Percentiles rank a stretch among this genome's conserved stretches.
Conservation (phyloP, 1,140 invertebrate species). For the Meloidogyne chitwoodi region DNA sequence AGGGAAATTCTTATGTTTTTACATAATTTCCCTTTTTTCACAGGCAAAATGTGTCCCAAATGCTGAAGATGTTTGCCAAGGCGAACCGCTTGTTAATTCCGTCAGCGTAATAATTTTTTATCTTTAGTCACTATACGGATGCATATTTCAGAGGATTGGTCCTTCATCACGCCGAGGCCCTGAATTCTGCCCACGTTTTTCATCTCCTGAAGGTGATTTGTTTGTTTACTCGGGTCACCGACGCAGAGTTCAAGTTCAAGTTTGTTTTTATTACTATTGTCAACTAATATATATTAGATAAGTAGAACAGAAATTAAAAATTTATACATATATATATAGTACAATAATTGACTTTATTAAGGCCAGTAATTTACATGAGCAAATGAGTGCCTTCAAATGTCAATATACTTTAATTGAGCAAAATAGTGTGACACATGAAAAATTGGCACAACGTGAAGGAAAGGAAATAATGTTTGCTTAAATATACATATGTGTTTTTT, state of each 20-base stretch:
- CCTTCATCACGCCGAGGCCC: constrained; percentile 48
- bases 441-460: constrained; percentile 39
- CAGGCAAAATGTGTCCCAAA: constrained; percentile 53
- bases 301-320: too few relatives aligned
- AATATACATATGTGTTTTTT: background rate
- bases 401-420: constrained; percentile 45
- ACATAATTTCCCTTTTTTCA: too few relatives aligned
- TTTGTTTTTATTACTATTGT: too few relatives aligned
- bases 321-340: too few relatives aligned
- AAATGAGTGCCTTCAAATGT: constrained; percentile 56
- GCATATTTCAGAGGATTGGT: constrained; percentile 42
- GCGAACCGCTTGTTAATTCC: constrained; percentile 52
- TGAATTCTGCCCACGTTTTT: constrained; percentile 39
- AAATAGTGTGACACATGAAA: constrained; percentile 47
- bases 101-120: constrained; percentile 16
- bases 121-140: background rate
- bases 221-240: constrained; percentile 33
- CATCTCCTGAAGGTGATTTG: constrained; percentile 20
- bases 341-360: background rate
- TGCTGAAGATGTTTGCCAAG: constrained; percentile 54
- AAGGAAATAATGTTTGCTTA: constrained; percentile 43
- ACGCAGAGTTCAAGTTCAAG: constrained; percentile 17
- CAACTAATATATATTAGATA: too few relatives aligned
- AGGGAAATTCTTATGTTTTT: too few relatives aligned
- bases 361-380: constrained; percentile 45